Evolutionary conservation across 2,888 invertebrate genomes (phyloP), one percentile per base, ranked within the genome.

Genomic region (Drosophila prostipennis): DNA sequence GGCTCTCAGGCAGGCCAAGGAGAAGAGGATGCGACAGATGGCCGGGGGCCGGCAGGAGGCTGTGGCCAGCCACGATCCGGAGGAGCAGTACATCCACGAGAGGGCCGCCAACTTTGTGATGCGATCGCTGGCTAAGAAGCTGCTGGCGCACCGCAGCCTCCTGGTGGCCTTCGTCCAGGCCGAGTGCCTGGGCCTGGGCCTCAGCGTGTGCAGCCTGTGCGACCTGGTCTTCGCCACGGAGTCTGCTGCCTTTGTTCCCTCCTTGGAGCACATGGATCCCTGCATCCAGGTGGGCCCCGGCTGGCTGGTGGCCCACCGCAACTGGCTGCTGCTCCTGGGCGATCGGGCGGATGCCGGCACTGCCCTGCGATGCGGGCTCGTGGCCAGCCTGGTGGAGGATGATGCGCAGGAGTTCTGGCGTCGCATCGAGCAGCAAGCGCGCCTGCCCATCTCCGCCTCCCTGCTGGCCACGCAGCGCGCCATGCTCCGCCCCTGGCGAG

Each of bases 121-220:
- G 73, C 94, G 94, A 75, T 92, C 94, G 10, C 95, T 96, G 91
- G 93, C 98, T 7, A 93, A 94, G 65, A 93, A 96, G 0, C 95
- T 98, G 82, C 96, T 98, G 74, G 94, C 94, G 76, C 98, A 96
- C 90, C 96, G 97, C 0, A 99, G 99, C 92, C 93, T 98, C 39
- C 89, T 99, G 57, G 93, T 99, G 73, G 97, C 96, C 19, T 93
- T 98, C 53, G 95, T 99, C 0, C 98, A 99, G 93, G 99, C 99
- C 7, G 98, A 98, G 52, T 98, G 98, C 23, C 94, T 98, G 72
- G 99, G 99, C 14, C 95, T 99, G 78, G 91, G 91, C 11, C 87
- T 91, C 11, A 98, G 98, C 0, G 94, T 96, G 8, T 92, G 97
- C 52, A 95, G 95, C 0, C 93, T 98, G 1, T 98, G 95, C 93